These are phyloP conservation scores for Drosophila tristis DNA, from an alignment of 1,140 invertebrate species.

Conservation along the genomic window DNA sequence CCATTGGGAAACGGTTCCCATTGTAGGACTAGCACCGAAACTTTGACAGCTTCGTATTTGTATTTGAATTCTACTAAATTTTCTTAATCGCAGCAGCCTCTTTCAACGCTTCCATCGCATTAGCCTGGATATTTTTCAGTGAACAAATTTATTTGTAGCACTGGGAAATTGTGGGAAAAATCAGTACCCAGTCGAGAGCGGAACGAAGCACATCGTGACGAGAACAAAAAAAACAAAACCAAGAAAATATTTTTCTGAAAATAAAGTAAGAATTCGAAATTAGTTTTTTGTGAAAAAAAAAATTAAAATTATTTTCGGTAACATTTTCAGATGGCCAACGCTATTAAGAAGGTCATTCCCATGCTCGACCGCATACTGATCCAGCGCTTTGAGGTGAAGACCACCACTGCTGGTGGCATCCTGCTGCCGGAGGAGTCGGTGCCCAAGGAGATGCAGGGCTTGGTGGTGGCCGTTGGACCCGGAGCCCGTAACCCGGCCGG, in stretches of 20 bases:
- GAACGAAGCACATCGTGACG: constrained; percentile 1
- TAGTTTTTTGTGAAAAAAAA: too few species aligned
- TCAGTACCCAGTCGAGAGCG: constrained; percentile 18
- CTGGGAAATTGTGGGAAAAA: too few species aligned
- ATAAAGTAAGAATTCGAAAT: too few species aligned
- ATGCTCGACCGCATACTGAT: constrained; percentile 98
- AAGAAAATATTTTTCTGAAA: background rate
- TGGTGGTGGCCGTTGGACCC: constrained; percentile 96
- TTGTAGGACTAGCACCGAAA: background rate
- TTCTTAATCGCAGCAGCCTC: constrained; percentile 1
- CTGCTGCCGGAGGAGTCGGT: constrained; percentile 98
- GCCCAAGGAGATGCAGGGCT: constrained; percentile 96
- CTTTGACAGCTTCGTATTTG: background rate
- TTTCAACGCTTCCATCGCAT: background rate
- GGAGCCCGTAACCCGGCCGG: constrained; percentile 94
- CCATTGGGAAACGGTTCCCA: too few species aligned
- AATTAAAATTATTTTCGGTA: too few species aligned
- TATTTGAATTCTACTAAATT: background rate
- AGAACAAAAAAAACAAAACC: background rate
- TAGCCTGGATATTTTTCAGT: constrained; percentile 1
- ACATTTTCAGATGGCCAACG: constrained; percentile 66
- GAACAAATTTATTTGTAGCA: too few species aligned
- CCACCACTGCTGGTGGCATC: constrained; percentile 98
- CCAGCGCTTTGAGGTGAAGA: constrained; percentile 95
- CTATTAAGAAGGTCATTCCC: constrained; percentile 93